A percentile compares a stretch with the other conserved stretches of the same genome.
Conservation (phyloP, 2,797 vertebrate genomes). For the Typhlichthys eigenmanni region DNA sequence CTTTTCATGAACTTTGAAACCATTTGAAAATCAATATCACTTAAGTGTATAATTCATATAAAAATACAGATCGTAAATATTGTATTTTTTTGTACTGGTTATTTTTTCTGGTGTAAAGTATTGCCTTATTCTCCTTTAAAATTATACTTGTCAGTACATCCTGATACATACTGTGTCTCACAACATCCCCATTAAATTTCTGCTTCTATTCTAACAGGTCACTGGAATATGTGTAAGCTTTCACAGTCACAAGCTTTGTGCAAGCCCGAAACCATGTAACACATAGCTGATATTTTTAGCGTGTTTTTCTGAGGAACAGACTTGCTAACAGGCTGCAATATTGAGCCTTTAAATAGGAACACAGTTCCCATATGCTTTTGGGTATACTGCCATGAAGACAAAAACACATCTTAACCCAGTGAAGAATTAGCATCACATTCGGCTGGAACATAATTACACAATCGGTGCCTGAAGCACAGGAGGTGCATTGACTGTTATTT, state of each 20-base stretch:
- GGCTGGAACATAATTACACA: no score
- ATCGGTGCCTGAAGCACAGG: no score
- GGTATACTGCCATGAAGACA: conserved; percentile 12
- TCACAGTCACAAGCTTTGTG: conserved; percentile 42
- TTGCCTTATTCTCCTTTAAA: no score
- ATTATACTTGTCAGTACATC: no score
- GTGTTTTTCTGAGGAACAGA: conserved; percentile 20
- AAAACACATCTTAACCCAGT: not conserved
- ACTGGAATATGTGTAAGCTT: conserved; percentile 13
- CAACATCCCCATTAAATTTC: conserved; percentile 5
- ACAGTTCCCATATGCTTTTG: not conserved
- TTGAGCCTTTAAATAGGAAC: conserved; percentile 21
- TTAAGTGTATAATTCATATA: no score
- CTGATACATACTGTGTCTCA: not conserved
- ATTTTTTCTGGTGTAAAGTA: no score
- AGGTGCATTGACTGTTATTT: no score
- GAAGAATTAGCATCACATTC: no score
- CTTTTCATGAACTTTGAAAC: no score
- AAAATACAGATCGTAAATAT: no score
- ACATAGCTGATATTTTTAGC: conserved; percentile 56
- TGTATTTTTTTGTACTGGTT: no score
- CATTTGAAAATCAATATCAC: no score
- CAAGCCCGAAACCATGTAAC: conserved; percentile 52
- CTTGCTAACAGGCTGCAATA: conserved; percentile 16
- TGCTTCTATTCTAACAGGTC: conserved; percentile 24